Base-by-base conservation (phyloP, 1,140 invertebrate genomes). In the Ceratina japonica region DNA sequence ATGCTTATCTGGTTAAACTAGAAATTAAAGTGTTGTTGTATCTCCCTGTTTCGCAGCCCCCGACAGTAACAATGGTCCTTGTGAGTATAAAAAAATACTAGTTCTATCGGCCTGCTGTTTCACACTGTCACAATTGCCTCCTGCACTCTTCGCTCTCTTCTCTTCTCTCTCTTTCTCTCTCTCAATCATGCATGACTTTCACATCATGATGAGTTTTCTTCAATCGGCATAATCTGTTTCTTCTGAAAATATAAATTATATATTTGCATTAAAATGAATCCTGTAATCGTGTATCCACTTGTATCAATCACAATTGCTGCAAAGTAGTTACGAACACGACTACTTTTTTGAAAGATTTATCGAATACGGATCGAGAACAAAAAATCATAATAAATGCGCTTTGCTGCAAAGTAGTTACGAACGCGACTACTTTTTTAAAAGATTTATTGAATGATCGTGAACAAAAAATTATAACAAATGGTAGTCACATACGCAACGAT, bases 51-150 rank as follows among this genome's bases (percentile, higher is more conserved):
- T 90, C 94, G 94, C 95, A 96, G 96, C 95, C 92, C 95, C 95
- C 91, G 95, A 95, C 94, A 95, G 95, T 95, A 95, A 95, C 94
- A 96, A 95, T 95, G 95, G 95, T 93, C 95, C 95, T 93, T 96
- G 96, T 96, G 95, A 96, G 96, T 96, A 96, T 95, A 92, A 92
- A 91, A 90, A 56, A 76, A 85, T 83, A 87, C 87, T 88, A 90
- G 86, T 92, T 92, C 87, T 91, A 90, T 92, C 91, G 88, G 88
- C 90, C 88, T 92, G 88, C 87, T 92, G 88, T 93, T 89, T 91
- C 84, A 89, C 89, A 92, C 84, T 87, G 82, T 76, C 82, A 85
- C 89, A 80, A 87, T 69, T 44, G 37, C 83, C 88, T 90, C 77
- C 86, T 82, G 87, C 87, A 90, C 88, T 81, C 81, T 81, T 72